These are phyloP conservation scores for Thripadectes ignobilis DNA, from an alignment of 2,797 vertebrate genomes.

Conservation along the genomic window DNA sequence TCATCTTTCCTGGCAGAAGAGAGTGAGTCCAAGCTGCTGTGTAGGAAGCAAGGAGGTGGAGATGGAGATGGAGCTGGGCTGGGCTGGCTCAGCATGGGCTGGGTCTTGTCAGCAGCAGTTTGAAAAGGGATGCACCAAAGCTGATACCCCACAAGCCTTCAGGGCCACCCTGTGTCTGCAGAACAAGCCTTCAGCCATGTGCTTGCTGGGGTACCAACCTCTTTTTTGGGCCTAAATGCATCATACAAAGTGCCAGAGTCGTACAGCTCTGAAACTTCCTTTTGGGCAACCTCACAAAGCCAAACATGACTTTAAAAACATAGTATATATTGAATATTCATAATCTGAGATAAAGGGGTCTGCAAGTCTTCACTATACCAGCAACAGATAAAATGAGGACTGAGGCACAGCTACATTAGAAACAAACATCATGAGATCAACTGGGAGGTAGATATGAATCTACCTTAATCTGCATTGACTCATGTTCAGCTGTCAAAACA, in stretches of 20 bases:
- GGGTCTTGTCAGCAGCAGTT: not conserved
- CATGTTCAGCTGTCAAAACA: not conserved
- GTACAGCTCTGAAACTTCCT: not conserved
- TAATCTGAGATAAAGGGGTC: not conserved
- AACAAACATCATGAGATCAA: not conserved
- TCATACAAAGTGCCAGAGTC: not conserved
- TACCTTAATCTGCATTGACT: not conserved
- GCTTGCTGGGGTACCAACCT: not conserved
- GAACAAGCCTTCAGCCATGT: not conserved
- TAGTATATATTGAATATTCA: not conserved
- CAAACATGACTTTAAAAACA: not conserved
- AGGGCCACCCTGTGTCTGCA: not conserved
- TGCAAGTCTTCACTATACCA: not conserved
- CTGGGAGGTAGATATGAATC: not conserved
- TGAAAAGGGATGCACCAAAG: not conserved
- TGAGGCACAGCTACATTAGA: not conserved
- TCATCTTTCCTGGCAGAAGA: slow-evolving; percentile 22
- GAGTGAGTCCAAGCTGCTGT: slow-evolving; percentile 23
- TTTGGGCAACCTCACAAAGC: not conserved
- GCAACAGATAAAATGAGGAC: not conserved
- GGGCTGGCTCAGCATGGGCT: not conserved
- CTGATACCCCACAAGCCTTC: fast-evolving
- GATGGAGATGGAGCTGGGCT: not conserved
- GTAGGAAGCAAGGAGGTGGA: not conserved
- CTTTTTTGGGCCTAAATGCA: not conserved